Conservation (phyloP, 2,797 vertebrate species). For the Melanogrammus aeglefinus region DNA sequence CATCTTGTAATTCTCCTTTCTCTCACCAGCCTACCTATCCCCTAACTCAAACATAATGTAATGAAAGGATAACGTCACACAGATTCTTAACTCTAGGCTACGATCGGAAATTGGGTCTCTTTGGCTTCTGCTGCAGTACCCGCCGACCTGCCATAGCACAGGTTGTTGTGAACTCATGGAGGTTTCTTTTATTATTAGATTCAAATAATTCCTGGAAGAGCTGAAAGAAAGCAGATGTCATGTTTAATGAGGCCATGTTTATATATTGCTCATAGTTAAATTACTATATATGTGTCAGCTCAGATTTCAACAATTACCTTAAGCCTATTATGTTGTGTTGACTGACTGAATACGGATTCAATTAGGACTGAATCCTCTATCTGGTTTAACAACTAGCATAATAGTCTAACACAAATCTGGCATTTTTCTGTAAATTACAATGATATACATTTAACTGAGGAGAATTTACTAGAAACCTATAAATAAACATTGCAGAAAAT, state of each 20-base stretch:
- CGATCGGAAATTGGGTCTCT: no score
- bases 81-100: background rate
- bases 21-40: no score
- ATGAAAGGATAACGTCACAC: background rate
- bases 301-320: background rate
- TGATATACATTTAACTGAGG: background rate
- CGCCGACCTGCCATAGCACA: no score
- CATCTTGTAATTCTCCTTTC: background rate
- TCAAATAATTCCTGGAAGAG: background rate
- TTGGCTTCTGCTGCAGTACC: no score
- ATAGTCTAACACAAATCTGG: background rate
- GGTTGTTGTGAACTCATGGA: no score
- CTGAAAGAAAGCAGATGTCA: background rate
- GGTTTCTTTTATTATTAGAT: background rate
- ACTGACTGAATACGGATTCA: background rate
- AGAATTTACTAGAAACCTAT: background rate
- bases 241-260: background rate
- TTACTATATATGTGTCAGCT: background rate
- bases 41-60: background rate
- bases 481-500: background rate
- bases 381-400: background rate
- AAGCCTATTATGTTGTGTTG: background rate
- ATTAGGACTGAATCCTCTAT: background rate
- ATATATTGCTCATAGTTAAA: background rate
- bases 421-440: background rate